Evolutionary conservation across 2,797 vertebrate species (phyloP).

Genomic region (Anabacerthia variegaticeps): DNA sequence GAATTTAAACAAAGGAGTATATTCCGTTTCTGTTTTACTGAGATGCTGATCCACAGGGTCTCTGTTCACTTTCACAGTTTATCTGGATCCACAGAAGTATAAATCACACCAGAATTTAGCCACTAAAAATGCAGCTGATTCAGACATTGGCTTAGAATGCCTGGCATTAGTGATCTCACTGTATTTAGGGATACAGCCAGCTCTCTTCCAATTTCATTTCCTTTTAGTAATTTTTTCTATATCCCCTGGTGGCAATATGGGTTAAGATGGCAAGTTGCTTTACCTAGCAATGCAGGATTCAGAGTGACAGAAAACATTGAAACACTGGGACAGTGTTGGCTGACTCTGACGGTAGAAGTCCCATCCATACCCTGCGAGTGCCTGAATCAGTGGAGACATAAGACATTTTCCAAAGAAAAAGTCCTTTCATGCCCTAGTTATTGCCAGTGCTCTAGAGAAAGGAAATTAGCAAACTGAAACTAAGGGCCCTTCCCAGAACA

Average conservation of each 20-base stretch:
- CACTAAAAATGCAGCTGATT: background rate
- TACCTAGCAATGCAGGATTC: background rate
- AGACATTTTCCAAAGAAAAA: background rate
- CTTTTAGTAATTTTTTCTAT: background rate
- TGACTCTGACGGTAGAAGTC: fast-evolving
- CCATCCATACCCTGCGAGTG: background rate
- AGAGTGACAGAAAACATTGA: background rate
- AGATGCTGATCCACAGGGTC: background rate
- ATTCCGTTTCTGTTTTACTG: background rate
- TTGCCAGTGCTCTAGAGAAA: background rate
- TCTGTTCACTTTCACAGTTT: background rate
- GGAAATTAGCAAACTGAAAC: constrained; percentile 20
- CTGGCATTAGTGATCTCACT: background rate
- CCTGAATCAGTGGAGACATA: background rate
- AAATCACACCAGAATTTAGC: background rate
- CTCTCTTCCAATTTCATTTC: background rate
- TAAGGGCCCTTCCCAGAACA: background rate
- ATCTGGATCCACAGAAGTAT: background rate
- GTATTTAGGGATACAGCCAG: background rate
- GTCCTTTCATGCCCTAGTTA: background rate
- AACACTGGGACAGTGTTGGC: background rate
- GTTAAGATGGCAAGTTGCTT: background rate
- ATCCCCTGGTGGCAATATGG: background rate
- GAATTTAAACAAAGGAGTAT: background rate
- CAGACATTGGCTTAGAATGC: background rate